Evolutionary conservation across 2,888 invertebrate genomes (phyloP), one percentile per base, ranked within the genome.

Genomic region (Dolichomitus sp.): DNA sequence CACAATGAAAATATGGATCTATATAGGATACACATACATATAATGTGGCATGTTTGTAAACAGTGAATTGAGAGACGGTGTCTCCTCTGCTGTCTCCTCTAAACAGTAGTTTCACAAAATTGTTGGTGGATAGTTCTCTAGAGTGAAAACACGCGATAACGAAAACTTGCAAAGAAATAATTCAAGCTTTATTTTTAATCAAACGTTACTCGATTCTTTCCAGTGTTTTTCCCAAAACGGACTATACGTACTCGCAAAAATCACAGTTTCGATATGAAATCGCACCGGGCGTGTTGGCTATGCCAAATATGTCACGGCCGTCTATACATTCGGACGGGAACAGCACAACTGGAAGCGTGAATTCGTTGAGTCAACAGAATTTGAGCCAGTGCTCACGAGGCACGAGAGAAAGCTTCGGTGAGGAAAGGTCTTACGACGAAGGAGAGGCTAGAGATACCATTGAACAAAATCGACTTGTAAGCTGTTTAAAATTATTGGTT

Each of bases 191-290:
- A 50, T 50, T 50, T 50, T 50, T 19, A n/a, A 50, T 7, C 2
- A 6, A 54, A 23, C 27, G 4, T 33, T 17, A 12, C 1, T 59
- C 9, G 37, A 9, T 33, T n/a, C 0, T 69, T 94, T 94, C 17
- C 95, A 98, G 98, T 93, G 96, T 96, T 94, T 97, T 97, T 92
- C 98, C 98, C 5, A 98, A 98, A 94, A 98, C 98, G 82, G 98
- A 98, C 94, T 98, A 98, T 94, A 98, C 98, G 9, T 98, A 98
- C 93, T 97, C 98, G 1, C 96, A 95, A 84, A 94, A 96, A 87
- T 98, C 98, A n/a, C 96, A 96, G 87, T 97, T 97, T 94, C 96
- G 97, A 70, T 96, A 97, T 87, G 97, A 97, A 92, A 94, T 97
- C 77, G 97, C 96, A 0, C 97, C 97, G 0, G 97, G 97, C 1